Evolutionary conservation across 2,113 vertebrate genomes (phyloP), one percentile per base, ranked within the genome.

Genomic region (Aphyosemion australe): DNA sequence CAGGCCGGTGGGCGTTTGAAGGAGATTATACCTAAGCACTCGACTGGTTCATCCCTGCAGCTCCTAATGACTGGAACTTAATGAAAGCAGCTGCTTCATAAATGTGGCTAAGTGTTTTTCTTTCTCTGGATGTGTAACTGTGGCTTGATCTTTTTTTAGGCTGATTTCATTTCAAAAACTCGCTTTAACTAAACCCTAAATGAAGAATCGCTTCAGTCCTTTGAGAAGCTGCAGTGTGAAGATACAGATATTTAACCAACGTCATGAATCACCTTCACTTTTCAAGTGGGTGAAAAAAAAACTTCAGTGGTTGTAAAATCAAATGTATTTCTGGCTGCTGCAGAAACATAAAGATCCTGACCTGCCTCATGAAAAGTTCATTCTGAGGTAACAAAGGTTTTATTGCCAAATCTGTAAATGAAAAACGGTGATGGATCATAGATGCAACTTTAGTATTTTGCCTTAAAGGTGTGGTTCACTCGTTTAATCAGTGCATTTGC

Each of bases 1-100:
- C 69, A 18, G 56, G 72, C 52, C 19, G 0, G 84, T 87, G 84
- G 85, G 87, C 54, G 89, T 77, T 73, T 85, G 71, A 66, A 88
- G 79, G 79, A 83, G 86, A 76, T 83, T 78, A 80, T 53, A 76
- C 82, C 76, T 34, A 71, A 86, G 72, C 69, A 64, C 79, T 73
- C 54, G 0, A 37, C 59, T 59, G 65, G 62, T 77, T 72, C 63
- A 60, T 70, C 10, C n/a, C 62, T 54, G 59, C 56, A 48, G 67
- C 67, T 49, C 26, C 56, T 72, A 72, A 75, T 62, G 65, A 71
- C 0, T 12, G 37, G 45, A 57, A 68, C 61, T 70, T 62, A 47
- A 83, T 78, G 65, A 68, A 77, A 74, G 62, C 74, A 52, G 46
- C 51, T 19, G 58, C 48, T 54, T 77, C 12, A 4, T 61, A 37